These are phyloP conservation scores for Danio rerio DNA, from an alignment of 2,113 vertebrate species.

Conservation along the genomic window DNA sequence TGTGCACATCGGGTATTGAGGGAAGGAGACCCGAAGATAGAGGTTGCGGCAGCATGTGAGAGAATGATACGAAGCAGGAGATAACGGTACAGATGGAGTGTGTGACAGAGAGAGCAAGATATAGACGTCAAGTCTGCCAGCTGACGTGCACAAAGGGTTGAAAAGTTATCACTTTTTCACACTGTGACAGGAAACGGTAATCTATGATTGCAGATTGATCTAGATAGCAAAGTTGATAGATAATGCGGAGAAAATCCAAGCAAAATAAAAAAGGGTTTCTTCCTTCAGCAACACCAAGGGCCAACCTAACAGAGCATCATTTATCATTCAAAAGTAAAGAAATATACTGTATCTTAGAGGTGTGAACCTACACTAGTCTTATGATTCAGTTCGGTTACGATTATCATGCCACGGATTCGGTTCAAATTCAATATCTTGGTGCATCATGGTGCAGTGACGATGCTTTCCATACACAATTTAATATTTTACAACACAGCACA, in stretches of 20 bases:
- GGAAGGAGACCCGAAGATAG: constrained; percentile 20
- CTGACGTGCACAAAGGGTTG: not conserved
- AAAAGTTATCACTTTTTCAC: not conserved
- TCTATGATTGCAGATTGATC: not conserved
- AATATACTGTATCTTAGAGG: too few species aligned
- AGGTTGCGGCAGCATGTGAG: not conserved
- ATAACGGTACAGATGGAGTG: constrained; percentile 22
- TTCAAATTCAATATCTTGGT: too few species aligned
- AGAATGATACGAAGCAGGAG: constrained; percentile 8
- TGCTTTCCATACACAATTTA: too few species aligned
- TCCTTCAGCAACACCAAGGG: too few species aligned
- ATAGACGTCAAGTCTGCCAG: constrained; percentile 25
- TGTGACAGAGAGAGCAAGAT: not conserved
- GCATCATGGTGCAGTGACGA: too few species aligned
- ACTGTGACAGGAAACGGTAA: not conserved
- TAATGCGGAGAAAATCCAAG: not conserved
- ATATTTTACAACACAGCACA: too few species aligned
- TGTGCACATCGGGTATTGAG: constrained; percentile 12
- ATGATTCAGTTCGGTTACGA: too few species aligned
- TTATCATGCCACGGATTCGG: too few species aligned
- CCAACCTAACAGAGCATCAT: too few species aligned
- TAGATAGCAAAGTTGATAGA: constrained; percentile 18
- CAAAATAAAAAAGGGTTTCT: not conserved
- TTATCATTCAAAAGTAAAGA: too few species aligned
- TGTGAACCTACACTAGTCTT: too few species aligned